Conservation (phyloP, 2,113 vertebrate genomes). For the Tylochromis polylepis region DNA sequence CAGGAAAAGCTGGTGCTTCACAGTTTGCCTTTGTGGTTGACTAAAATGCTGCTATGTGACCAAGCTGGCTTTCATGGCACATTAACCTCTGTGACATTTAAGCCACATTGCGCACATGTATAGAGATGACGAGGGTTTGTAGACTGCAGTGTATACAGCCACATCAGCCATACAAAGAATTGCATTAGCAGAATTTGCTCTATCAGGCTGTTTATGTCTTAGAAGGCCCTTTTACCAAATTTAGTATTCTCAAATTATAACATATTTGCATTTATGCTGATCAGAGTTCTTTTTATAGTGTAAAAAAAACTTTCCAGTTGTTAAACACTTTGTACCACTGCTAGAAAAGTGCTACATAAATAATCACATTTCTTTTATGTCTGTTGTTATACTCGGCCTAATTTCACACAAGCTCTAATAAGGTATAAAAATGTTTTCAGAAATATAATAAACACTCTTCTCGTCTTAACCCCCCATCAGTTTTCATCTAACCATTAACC, state of each 20-base stretch:
- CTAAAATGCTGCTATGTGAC: neutral
- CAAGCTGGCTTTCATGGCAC: neutral
- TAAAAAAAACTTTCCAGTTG: neutral
- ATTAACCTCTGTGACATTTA: neutral
- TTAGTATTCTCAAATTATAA: neutral
- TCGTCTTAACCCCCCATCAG: neutral
- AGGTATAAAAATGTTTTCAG: neutral
- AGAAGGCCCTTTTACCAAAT: neutral
- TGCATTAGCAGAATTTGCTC: neutral
- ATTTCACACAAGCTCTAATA: neutral
- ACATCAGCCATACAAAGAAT: neutral
- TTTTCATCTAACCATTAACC: neutral
- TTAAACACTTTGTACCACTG: neutral
- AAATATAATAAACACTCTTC: neutral
- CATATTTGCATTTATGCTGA: neutral
- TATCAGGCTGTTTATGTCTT: neutral
- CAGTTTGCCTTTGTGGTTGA: constrained; percentile 13
- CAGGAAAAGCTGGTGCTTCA: neutral
- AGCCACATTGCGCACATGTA: neutral
- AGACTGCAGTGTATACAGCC: neutral
- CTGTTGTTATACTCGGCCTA: neutral
- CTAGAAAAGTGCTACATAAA: neutral
- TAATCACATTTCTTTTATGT: neutral
- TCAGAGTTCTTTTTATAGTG: neutral
- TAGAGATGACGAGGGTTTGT: neutral